Evolutionary conservation across 1,140 invertebrate genomes (phyloP), one percentile per base, ranked within the genome.

Genomic region (Marisa cornuarietis): DNA sequence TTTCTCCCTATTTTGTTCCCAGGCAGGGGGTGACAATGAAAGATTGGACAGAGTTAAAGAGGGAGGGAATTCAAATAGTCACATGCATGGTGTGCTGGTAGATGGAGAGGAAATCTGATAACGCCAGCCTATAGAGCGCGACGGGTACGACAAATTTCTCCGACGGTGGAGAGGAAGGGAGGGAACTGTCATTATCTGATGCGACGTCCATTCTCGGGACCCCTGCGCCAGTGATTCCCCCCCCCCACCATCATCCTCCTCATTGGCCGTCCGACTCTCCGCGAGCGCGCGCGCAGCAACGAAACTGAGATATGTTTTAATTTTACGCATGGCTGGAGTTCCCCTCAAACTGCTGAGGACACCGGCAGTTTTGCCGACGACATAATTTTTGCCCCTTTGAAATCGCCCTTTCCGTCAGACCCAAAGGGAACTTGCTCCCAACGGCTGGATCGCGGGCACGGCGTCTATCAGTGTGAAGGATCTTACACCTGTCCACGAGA

Each of bases 251-350:
- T 42, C 31, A 2, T 42, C 31, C 31, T 42, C 31, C 31, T 42
- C 31, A 2, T 42, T 6, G 31, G 51, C 22, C 76, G 54, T 18
- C 42, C 63, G 61, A n/a, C 42, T 31, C 42, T 13, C 18, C 65
- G 18, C 63, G 11, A 26, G 63, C 76, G 49, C 42, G 49, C 42
- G 49, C 66, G 42, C 4, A 18, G 65, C 51, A 75, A 62, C 73
- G 31, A 54, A 75, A 77, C 63, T 68, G 42, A 69, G 76, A 77
- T 68, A 77, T 69, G 76, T 77, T 77, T 77, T 77, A 51, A 77
- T 77, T 77, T 77, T 77, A 51, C 76, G 76, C 76, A 31, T 69
- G 76, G 66, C 76, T 77, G 9, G 51, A 26, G 18, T 77, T 77
- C 62, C 73, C 31, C 24, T 24, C 22, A 68, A 14, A 68, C 22